phyloP scores from a whole-genome alignment of 30 jellyfish, hydroid and myxozoan genomes.

The Aurelia aurita complex sp. Pacific region DNA sequence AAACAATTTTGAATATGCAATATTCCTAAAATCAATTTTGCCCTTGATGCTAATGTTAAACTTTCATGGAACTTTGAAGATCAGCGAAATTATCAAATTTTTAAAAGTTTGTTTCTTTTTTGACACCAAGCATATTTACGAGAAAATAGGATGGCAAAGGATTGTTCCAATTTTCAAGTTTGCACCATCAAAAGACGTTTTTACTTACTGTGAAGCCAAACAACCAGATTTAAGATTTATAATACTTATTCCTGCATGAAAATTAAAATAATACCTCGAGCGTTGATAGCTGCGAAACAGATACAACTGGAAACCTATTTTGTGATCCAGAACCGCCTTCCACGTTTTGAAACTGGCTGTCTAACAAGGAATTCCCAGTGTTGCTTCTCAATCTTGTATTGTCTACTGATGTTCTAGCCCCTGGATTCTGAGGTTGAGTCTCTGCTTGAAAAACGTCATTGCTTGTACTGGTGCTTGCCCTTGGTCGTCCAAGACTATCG shows the following conservation, averaged over 20 bases:
- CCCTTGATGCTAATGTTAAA: no score
- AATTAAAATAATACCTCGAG: conserved; percentile 21
- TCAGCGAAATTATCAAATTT: no score
- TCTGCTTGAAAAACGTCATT: conserved; percentile 20
- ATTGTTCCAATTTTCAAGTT: no score
- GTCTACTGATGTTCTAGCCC: not conserved
- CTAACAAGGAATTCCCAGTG: conserved; percentile 5
- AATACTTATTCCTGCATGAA: not conserved
- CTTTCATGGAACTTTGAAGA: no score
- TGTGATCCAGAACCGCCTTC: not conserved
- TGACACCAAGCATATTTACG: no score
- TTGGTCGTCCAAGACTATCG: conserved; percentile 25
- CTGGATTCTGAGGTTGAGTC: conserved; percentile 7
- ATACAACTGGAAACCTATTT: conserved; percentile 28
- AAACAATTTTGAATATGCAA: no score
- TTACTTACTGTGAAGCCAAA: not conserved
- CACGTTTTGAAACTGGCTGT: not conserved
- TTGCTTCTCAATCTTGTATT: conserved; percentile 2
- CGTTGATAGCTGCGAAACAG: conserved; percentile 43
- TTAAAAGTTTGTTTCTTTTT: no score
- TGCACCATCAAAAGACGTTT: not conserved
- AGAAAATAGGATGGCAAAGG: no score
- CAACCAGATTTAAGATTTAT: not conserved
- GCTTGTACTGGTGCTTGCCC: conserved; percentile 31
- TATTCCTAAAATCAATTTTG: no score